Evolutionary conservation across 1,140 invertebrate genomes (phyloP).

Genomic region (Ceratina japonica): DNA sequence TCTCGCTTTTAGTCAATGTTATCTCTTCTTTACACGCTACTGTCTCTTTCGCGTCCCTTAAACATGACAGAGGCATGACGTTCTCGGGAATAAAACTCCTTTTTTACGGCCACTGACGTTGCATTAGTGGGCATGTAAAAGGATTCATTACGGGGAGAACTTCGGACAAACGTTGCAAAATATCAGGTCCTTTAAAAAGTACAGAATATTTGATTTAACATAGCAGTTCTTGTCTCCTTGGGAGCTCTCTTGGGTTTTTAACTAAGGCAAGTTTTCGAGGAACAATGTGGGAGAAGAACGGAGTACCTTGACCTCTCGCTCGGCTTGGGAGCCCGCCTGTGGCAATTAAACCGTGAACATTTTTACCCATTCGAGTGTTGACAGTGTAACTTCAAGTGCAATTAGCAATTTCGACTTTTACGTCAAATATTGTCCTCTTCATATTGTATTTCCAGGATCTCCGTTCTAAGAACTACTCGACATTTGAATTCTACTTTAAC

Average conservation of each 20-base stretch:
- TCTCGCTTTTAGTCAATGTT: background rate
- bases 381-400: slow-evolving; percentile 5
- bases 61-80: too few relatives aligned
- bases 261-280: background rate
- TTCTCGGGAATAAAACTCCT: too few relatives aligned
- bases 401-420: background rate
- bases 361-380: slow-evolving; percentile 7
- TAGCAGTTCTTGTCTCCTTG: background rate
- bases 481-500: too few relatives aligned
- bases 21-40: background rate
- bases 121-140: too few relatives aligned
- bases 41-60: background rate
- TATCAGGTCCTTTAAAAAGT: too few relatives aligned
- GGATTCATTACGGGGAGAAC: too few relatives aligned
- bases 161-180: too few relatives aligned
- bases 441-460: background rate
- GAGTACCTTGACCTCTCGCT: background rate
- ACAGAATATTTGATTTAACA: too few relatives aligned
- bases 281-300: background rate
- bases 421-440: background rate
- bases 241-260: background rate
- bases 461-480: too few relatives aligned
- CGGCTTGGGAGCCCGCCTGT: background rate
- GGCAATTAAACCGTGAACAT: slow-evolving; percentile 29
- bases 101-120: too few relatives aligned